Evolutionary conservation across 2,113 vertebrate genomes (phyloP).

Genomic region (Tamias sibiricus): DNA sequence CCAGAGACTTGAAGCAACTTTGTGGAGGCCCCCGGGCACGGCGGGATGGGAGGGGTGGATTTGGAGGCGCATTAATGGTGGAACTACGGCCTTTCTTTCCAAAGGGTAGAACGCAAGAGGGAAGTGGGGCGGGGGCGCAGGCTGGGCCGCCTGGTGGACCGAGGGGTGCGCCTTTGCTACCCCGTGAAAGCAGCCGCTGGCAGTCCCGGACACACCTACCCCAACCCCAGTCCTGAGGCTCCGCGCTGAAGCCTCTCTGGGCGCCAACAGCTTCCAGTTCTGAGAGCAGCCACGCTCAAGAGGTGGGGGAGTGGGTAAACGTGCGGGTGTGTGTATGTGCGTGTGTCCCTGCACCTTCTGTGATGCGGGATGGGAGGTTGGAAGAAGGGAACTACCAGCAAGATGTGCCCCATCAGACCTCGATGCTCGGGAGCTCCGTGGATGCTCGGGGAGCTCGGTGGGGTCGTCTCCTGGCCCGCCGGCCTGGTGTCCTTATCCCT

Average conservation of each 20-base stretch:
- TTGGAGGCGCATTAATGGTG: conserved; percentile 14
- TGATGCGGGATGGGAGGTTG: neutral
- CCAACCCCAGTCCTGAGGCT: neutral
- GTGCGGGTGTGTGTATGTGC: neutral
- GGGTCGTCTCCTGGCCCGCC: neutral
- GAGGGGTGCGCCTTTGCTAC: neutral
- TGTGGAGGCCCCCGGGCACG: neutral
- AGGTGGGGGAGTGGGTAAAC: neutral
- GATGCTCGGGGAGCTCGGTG: neutral
- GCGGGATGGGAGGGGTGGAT: neutral
- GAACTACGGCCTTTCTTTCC: conserved; percentile 19
- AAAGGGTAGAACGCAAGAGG: neutral
- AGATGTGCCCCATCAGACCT: neutral
- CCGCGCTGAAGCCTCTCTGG: neutral
- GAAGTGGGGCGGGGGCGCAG: neutral
- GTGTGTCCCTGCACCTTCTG: neutral
- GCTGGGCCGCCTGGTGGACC: neutral
- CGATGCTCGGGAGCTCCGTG: neutral
- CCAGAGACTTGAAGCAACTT: conserved; percentile 72
- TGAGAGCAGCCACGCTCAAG: neutral
- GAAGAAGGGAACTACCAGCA: neutral
- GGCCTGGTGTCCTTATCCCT: neutral
- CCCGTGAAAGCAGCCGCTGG: no score
- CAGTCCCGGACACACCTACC: neutral
- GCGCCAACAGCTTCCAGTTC: neutral